phyloP scores from a whole-genome alignment of 1,140 invertebrate genomes.

The Vollenhovia emeryi region DNA sequence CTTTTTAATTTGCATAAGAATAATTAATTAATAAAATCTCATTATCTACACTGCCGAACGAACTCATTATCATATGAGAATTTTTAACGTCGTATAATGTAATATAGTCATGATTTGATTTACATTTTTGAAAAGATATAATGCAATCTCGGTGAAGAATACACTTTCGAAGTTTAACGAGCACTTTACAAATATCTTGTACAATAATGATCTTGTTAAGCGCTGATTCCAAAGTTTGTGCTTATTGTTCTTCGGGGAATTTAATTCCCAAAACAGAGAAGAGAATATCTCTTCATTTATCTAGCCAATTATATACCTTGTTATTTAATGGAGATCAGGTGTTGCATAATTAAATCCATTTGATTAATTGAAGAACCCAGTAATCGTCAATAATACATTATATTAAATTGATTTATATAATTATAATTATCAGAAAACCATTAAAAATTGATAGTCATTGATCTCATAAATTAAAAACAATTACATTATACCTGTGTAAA shows the following conservation, averaged over 20 bases:
- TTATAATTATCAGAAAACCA: background rate
- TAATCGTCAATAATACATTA: background rate
- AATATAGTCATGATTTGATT: background rate
- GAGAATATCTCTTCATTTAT: slow-evolving; percentile 8
- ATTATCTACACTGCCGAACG: background rate
- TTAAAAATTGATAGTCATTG: background rate
- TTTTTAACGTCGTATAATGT: background rate
- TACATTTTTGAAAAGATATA: slow-evolving; percentile 9
- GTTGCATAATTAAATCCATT: background rate
- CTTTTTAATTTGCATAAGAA: background rate
- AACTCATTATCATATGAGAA: background rate
- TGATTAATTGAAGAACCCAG: background rate
- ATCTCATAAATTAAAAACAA: background rate
- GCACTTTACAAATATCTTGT: slow-evolving; percentile 1
- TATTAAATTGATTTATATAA: background rate
- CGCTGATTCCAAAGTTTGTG: slow-evolving; percentile 20
- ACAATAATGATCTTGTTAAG: slow-evolving; percentile 26
- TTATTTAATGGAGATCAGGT: background rate
- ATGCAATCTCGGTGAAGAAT: background rate
- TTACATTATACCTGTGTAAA: background rate
- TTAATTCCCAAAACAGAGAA: slow-evolving; percentile 29
- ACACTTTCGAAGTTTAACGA: background rate
- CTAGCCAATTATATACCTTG: background rate
- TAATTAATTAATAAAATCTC: background rate
- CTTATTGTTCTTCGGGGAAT: slow-evolving; percentile 33